Evolutionary conservation across 2,113 vertebrate genomes (phyloP).

Genomic region (Petaurus breviceps): DNA sequence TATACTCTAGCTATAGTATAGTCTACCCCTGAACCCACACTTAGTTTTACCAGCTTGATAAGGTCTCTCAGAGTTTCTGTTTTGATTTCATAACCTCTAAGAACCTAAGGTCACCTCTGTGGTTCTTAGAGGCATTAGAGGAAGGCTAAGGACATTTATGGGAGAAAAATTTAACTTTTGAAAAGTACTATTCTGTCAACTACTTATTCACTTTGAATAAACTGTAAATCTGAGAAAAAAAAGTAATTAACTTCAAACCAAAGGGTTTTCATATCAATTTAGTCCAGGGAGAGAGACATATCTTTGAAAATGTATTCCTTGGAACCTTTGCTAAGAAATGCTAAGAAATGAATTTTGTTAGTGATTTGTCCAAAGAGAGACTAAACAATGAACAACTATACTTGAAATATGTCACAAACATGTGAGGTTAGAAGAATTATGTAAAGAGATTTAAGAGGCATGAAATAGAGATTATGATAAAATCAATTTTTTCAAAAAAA

Average conservation of each 20-base stretch:
- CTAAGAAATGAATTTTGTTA: background rate
- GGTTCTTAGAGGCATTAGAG: background rate
- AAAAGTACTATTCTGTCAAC: background rate
- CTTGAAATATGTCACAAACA: constrained; percentile 35
- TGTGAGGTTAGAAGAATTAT: constrained; percentile 34
- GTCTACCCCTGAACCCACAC: background rate
- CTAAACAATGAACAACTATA: constrained; percentile 46
- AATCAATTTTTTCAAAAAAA: constrained; percentile 53
- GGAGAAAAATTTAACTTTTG: background rate
- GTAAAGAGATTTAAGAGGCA: constrained; percentile 39
- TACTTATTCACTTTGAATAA: background rate
- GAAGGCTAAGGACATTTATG: background rate
- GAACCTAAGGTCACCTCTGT: background rate
- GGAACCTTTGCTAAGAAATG: background rate
- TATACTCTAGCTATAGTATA: background rate
- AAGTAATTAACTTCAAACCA: background rate
- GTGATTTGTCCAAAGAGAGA: constrained; percentile 29
- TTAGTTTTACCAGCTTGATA: background rate
- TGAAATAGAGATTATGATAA: constrained; percentile 53
- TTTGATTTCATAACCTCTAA: background rate
- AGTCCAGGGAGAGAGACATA: background rate
- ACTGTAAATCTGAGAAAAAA: background rate
- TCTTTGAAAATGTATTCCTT: constrained; percentile 7
- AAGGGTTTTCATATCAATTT: background rate
- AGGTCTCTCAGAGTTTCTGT: background rate